Evolutionary conservation across 2,888 invertebrate genomes (phyloP).

Genomic region (Brassicogethes aeneus): DNA sequence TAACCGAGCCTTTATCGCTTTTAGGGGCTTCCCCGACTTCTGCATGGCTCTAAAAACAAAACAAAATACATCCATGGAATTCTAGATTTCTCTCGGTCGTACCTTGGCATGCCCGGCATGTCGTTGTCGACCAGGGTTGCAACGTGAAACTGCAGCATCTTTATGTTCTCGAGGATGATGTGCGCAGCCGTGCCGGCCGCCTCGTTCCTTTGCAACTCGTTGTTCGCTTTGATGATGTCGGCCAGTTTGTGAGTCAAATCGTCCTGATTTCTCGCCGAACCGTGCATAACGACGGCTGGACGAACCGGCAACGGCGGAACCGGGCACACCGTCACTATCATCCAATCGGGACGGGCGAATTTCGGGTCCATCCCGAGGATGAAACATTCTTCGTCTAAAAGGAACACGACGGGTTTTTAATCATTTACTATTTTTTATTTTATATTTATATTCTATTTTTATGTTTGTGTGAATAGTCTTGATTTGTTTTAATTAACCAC

Average conservation of each 20-base stretch:
- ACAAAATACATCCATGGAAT: too few relatives aligned
- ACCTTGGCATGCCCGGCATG: conserved; percentile 93
- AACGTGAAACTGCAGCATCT: conserved; percentile 97
- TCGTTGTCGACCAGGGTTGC: conserved; percentile 98
- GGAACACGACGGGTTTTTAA: too few relatives aligned
- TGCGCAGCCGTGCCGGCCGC: conserved; percentile 96
- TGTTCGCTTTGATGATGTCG: conserved; percentile 97
- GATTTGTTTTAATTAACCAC: too few relatives aligned
- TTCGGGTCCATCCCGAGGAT: conserved; percentile 95
- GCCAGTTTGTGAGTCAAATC: conserved; percentile 98
- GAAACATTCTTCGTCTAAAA: conserved; percentile 85
- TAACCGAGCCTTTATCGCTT: conserved; percentile 91
- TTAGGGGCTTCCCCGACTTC: conserved; percentile 96
- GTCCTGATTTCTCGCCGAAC: conserved; percentile 97
- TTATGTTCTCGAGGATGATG: conserved; percentile 92
- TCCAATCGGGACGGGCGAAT: conserved; percentile 98
- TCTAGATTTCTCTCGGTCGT: too few relatives aligned
- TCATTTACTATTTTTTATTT: too few relatives aligned
- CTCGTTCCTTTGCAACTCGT: conserved; percentile 91
- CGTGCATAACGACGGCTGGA: conserved; percentile 98
- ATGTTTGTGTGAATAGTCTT: too few relatives aligned
- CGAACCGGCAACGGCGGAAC: conserved; percentile 94
- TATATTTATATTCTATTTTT: not conserved
- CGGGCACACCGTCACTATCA: conserved; percentile 95
- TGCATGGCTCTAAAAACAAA: conserved; percentile 76